phyloP scores from a whole-genome alignment of 2,797 vertebrate species.

The Ctenosaura bakeri region DNA sequence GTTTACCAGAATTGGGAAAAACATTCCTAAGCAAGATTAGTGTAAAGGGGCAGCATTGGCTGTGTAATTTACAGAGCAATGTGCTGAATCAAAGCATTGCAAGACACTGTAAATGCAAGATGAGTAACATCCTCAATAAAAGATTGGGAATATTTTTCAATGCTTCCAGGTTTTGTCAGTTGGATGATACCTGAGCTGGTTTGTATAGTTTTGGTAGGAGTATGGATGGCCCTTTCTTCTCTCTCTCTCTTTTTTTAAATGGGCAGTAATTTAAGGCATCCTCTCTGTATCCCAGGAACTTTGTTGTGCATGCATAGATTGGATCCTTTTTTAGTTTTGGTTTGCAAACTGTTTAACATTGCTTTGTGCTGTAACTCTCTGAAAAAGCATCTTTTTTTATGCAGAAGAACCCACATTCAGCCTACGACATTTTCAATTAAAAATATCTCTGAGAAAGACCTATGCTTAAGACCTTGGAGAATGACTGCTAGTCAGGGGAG shows the following conservation, averaged over 20 bases:
- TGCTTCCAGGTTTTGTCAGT: not conserved
- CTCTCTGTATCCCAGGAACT: slow-evolving; percentile 51
- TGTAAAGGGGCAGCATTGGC: not conserved
- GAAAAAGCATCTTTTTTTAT: not conserved
- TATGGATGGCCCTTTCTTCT: slow-evolving; percentile 30
- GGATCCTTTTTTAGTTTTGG: not conserved
- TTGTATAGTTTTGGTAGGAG: slow-evolving; percentile 4
- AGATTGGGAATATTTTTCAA: slow-evolving; percentile 37
- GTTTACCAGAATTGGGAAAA: slow-evolving; percentile 12
- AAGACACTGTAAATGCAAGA: slow-evolving; percentile 11
- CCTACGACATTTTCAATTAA: not conserved
- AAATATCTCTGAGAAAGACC: not conserved
- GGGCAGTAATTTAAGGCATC: slow-evolving; percentile 45
- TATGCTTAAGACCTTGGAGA: not conserved
- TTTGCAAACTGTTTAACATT: slow-evolving; percentile 60
- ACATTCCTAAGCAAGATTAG: slow-evolving; percentile 40
- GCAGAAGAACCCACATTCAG: not conserved
- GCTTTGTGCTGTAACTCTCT: not conserved
- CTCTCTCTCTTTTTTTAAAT: not conserved
- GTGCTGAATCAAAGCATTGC: slow-evolving; percentile 35
- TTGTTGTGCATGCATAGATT: slow-evolving; percentile 36
- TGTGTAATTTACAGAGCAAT: slow-evolving; percentile 10
- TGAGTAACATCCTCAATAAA: slow-evolving; percentile 22
- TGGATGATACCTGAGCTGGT: slow-evolving; percentile 17
- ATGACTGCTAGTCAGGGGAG: not conserved